Conservation (phyloP, 2,888 invertebrate species). For the Zaprionus obscuricornis region DNA sequence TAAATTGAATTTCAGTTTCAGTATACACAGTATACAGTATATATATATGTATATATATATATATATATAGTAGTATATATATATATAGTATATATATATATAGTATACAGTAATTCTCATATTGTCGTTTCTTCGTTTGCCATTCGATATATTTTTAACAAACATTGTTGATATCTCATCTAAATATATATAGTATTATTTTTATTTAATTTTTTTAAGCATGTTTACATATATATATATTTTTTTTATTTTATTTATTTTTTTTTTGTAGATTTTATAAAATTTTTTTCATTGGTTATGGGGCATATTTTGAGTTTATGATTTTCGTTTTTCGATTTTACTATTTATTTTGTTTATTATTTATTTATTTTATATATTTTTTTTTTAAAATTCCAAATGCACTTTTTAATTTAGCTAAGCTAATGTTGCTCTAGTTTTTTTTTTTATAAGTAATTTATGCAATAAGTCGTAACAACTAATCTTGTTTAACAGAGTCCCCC, state of each 20-base stretch:
- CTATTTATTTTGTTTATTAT: neutral
- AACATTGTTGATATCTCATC: no score
- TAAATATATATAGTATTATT: neutral
- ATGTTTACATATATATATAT: no score
- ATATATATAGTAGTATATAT: no score
- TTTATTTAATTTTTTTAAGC: no score
- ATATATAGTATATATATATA: no score
- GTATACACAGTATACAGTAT: slow-evolving; percentile 14
- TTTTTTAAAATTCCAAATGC: slow-evolving; percentile 6
- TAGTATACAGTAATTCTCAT: no score
- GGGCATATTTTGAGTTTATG: neutral
- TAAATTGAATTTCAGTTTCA: slow-evolving; percentile 82
- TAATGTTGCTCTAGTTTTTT: slow-evolving; percentile 2
- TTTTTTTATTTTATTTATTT: slow-evolving; percentile 12
- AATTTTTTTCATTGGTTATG: neutral
- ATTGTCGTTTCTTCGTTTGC: neutral
- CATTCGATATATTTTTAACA: neutral
- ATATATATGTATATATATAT: slow-evolving; percentile 24
- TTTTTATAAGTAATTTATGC: slow-evolving; percentile 19
- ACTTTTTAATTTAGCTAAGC: slow-evolving; percentile 21
- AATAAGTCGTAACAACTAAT: slow-evolving; percentile 66
- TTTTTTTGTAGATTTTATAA: neutral
- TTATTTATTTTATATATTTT: neutral
- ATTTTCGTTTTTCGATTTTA: neutral
- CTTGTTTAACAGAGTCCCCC: slow-evolving; percentile 82